Evolutionary conservation across 2,888 invertebrate species (phyloP), one percentile per base, ranked within the genome.

Genomic region (Phyllotreta cruciferae): DNA sequence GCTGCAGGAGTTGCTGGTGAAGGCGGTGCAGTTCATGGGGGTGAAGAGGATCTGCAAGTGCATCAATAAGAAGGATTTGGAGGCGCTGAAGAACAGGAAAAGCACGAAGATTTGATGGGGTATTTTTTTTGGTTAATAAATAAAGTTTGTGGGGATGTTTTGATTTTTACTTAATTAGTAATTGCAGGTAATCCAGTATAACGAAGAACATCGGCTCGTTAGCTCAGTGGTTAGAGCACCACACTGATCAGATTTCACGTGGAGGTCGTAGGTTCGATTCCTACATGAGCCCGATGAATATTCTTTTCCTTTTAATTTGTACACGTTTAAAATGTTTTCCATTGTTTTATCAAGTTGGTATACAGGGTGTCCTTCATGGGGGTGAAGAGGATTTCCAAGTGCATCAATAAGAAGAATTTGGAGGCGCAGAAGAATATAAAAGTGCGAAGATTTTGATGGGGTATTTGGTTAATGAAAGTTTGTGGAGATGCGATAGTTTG

Each of bases 311-410:
- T 8, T 66, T 24, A 1, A 24, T 24, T 24, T 24, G 1, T 24
- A 24, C 24, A 24, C 24, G 4, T 3, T 24, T 7, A 45, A 45
- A 82, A 55, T 24, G 1, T 24, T 24, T 24, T 24, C 2, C 24
- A 24, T 24, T 24, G 1, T 24, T 4, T 1, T 24, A 24, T 24
- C 1, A 24, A 24, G 4, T 24, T 24, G 4, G 24, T 24, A n/a
- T n/a, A n/a, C n/a, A n/a, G n/a, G 6, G 49, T 49, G 49, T 10
- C 11, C 3, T 49, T 49, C 14, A 49, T 49, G 49, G 49, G 49
- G 3, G 49, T 49, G 34, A 11, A 35, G 6, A 34, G 35, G 36
- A 3, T 10, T 1, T 35, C 13, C 34, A 49, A 35, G 14, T 49
- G 49, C 11, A 49, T 14, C 14, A 24, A 47, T 8, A 47, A 47